Evolutionary conservation across 2,888 invertebrate genomes (phyloP).

Genomic region (Rambutsinella grinnellia): DNA sequence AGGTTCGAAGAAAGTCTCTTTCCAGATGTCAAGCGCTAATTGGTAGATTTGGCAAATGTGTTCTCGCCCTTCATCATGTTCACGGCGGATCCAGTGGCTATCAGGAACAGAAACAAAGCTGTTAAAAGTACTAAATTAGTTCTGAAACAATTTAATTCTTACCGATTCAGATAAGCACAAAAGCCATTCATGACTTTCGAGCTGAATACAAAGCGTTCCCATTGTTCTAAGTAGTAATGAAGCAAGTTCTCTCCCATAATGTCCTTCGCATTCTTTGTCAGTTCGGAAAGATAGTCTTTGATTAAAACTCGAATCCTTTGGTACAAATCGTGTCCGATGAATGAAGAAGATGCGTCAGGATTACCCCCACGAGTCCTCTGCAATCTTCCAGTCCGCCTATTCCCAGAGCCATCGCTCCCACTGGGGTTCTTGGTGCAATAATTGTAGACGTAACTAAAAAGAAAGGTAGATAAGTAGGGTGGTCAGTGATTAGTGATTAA

Average conservation of each 20-base stretch:
- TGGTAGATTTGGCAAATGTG: slow-evolving; percentile 56
- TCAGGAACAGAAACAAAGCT: neutral
- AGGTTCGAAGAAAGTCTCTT: slow-evolving; percentile 50
- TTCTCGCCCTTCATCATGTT: slow-evolving; percentile 51
- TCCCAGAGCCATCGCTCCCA: slow-evolving; percentile 19
- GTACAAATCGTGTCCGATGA: slow-evolving; percentile 52
- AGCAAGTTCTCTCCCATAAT: slow-evolving; percentile 51
- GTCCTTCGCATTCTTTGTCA: slow-evolving; percentile 29
- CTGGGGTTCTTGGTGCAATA: slow-evolving; percentile 41
- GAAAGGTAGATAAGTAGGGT: neutral
- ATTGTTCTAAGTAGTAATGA: slow-evolving; percentile 31
- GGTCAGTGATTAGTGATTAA: neutral
- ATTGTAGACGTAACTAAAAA: slow-evolving; percentile 56
- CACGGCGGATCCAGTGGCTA: slow-evolving; percentile 54
- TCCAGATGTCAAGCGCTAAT: slow-evolving; percentile 54
- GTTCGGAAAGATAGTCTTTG: slow-evolving; percentile 29
- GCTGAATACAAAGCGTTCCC: slow-evolving; percentile 50
- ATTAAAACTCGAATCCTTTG: slow-evolving; percentile 36
- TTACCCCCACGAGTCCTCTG: slow-evolving; percentile 22
- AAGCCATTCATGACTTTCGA: slow-evolving; percentile 60
- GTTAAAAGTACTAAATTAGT: neutral
- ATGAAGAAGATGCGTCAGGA: slow-evolving; percentile 23
- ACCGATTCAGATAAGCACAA: slow-evolving; percentile 57
- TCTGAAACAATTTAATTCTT: neutral
- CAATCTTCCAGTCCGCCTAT: slow-evolving; percentile 15